Conservation (phyloP, 2,797 vertebrate genomes). For the Pempheris klunzingeri region DNA sequence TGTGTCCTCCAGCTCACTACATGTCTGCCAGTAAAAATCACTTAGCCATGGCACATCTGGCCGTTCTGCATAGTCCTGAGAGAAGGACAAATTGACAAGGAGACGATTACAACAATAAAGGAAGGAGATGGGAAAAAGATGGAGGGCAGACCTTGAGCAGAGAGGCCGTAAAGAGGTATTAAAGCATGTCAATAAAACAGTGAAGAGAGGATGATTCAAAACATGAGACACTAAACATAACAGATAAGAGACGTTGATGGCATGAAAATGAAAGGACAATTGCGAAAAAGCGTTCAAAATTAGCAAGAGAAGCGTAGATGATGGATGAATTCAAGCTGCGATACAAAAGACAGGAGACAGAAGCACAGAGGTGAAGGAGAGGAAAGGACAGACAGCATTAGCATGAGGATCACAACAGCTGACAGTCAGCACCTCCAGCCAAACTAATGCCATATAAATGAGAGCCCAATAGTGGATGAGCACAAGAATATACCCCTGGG, state of each 20-base stretch:
- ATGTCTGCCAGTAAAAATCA: slow-evolving; percentile 83
- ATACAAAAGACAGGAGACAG: slow-evolving; percentile 19
- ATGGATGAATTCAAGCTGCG: slow-evolving; percentile 36
- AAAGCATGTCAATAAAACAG: slow-evolving; percentile 11
- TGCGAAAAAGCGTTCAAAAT: slow-evolving; percentile 14
- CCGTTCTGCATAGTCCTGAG: slow-evolving; percentile 76
- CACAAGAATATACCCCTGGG: slow-evolving; percentile 15
- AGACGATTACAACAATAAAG: slow-evolving; percentile 9
- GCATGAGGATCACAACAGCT: slow-evolving; percentile 23
- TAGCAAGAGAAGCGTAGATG: not conserved
- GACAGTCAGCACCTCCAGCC: slow-evolving; percentile 22
- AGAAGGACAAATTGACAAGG: slow-evolving; percentile 25
- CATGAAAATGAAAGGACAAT: slow-evolving; percentile 13
- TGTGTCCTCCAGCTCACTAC: slow-evolving; percentile 85
- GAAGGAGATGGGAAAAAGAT: not conserved
- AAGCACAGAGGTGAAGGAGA: slow-evolving; percentile 26
- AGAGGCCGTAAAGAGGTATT: slow-evolving; percentile 7
- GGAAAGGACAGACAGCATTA: slow-evolving; percentile 25
- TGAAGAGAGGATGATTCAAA: slow-evolving; percentile 8
- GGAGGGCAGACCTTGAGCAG: not conserved
- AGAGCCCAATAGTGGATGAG: slow-evolving; percentile 31
- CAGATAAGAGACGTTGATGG: not conserved
- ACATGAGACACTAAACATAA: not conserved
- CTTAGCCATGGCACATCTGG: slow-evolving; percentile 84
- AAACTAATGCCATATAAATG: slow-evolving; percentile 49